Conservation (phyloP, 2,113 vertebrate species). For the Sceloporus undulatus region DNA sequence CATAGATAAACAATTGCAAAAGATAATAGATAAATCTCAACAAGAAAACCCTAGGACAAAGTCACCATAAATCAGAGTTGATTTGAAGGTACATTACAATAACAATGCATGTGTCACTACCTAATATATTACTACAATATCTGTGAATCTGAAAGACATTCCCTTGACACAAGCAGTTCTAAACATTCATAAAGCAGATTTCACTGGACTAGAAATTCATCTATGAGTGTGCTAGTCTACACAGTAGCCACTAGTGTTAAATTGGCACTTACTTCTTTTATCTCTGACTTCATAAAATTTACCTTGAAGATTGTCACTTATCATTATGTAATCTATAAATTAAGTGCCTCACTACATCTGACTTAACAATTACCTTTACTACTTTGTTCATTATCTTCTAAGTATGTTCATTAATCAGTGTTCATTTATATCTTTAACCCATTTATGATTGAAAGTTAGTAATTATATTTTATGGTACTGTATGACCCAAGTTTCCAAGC, state of each 20-base stretch:
- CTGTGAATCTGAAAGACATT: not conserved
- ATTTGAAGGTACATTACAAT: too few species aligned
- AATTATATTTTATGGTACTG: constrained; percentile 10
- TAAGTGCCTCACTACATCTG: constrained; percentile 33
- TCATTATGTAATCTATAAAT: constrained; percentile 4
- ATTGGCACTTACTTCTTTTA: constrained; percentile 31
- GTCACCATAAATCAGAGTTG: too few species aligned
- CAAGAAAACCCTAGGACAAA: too few species aligned
- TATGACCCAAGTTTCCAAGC: not conserved
- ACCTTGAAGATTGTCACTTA: constrained; percentile 21
- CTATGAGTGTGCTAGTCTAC: not conserved
- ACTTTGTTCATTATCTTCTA: constrained; percentile 45
- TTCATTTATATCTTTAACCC: constrained; percentile 42
- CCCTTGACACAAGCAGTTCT: not conserved
- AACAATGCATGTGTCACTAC: too few species aligned
- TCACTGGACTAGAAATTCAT: not conserved
- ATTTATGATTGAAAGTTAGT: constrained; percentile 32
- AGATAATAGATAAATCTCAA: too few species aligned
- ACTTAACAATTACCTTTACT: constrained; percentile 42
- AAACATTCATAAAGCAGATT: not conserved
- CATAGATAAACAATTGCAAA: too few species aligned
- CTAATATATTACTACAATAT: too few species aligned
- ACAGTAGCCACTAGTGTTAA: not conserved
- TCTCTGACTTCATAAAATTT: not conserved
- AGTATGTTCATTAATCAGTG: constrained; percentile 37